These are phyloP conservation scores for Thomomys bottae DNA, from an alignment of 2,113 vertebrate genomes.

Conservation along the genomic window DNA sequence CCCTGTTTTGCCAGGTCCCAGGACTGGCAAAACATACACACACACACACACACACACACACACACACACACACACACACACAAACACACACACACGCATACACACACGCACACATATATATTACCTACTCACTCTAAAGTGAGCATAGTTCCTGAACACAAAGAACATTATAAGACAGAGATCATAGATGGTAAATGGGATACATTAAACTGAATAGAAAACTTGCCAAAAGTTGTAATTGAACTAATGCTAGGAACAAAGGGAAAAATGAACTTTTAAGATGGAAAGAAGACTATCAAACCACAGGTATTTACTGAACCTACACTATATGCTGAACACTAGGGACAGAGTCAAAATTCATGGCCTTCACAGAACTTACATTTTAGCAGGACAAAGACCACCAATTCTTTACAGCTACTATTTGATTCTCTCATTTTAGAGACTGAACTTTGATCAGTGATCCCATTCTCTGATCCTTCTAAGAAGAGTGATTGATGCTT, in stretches of 20 bases:
- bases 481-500: background rate
- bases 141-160: background rate
- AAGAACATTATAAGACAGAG: background rate
- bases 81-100: too few relatives aligned
- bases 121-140: too few relatives aligned
- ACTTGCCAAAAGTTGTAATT: background rate
- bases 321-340: background rate
- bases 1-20: too few relatives aligned
- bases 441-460: background rate
- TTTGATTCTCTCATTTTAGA: background rate
- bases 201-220: background rate
- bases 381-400: background rate
- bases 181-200: background rate
- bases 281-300: background rate
- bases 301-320: background rate
- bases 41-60: too few relatives aligned
- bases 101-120: too few relatives aligned
- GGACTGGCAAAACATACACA: too few relatives aligned
- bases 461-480: background rate
- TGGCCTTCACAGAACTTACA: background rate
- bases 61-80: too few relatives aligned
- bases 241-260: background rate
- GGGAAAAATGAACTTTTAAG: background rate
- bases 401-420: background rate
- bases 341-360: background rate